Base-by-base conservation (phyloP, 2,113 vertebrate genomes). In the Podilymbus podiceps region DNA sequence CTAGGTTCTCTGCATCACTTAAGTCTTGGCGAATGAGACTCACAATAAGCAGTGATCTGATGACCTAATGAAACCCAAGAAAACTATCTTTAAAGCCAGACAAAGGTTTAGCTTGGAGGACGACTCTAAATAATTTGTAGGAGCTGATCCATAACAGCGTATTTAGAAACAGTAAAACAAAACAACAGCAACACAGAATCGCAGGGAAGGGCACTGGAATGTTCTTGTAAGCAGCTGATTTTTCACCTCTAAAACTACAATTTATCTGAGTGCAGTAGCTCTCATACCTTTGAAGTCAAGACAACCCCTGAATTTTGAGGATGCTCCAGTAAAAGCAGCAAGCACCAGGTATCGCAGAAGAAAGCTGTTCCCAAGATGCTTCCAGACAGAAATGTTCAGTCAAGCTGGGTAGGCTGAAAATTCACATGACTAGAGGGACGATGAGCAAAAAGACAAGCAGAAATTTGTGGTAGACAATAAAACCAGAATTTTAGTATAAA, bases 341-440 rank as follows among this genome's bases (percentile, higher is more conserved):
- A 47, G 18, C 27, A 30, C 5, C 21, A 90, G n/a, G 22, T 62
- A 62, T 9, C 15, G 74, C n/a, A 74, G 33, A 71, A 73, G n/a
- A 77, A 56, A 84, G 4, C 25, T 75, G 19, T 5, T 69, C n/a
- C 31, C 19, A 74, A 11, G 31, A 63, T 33, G 24, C 11, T 67
- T 90, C 25, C 59, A 77, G 68, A 62, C 20, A 76, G 64, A 91
- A 94, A 42, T 24, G 31, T 10, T 68, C 30, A 11, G 30, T n/a
- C 42, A 72, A 53, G 8, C 30, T 80, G 46, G 6, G 9, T 47
- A 15, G 40, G 75, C 23, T 85, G 63, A 58, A 44, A 85, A 69
- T 38, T 46, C 28, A 46, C 15, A 14, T 0, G 0, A 50, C 16
- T 42, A 15, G 35, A 83, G 49, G 12, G 19, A 49, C 15, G 62